Base-by-base conservation (phyloP, 2,113 vertebrate genomes). In the Oryzias javanicus region DNA sequence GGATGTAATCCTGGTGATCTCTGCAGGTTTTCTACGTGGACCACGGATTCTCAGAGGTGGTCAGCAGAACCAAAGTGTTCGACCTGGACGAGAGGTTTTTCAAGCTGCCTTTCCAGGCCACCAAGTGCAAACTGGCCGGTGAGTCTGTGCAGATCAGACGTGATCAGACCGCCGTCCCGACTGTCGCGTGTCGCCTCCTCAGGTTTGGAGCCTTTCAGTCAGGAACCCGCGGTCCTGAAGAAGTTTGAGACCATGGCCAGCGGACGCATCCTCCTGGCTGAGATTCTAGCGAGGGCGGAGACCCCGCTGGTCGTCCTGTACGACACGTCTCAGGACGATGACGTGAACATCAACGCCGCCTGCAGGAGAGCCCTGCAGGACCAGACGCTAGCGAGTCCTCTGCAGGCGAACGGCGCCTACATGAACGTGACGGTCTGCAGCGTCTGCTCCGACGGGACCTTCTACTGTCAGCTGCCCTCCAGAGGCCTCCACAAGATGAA, bases 291-390 rank as follows among this genome's bases (percentile, higher is more conserved):
- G 62, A 92, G 92, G 68, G 84, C 90, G 24, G 90, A 92, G 40
- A 76, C 76, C 52, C 97, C 97, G 24, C 82, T 94, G 25, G 91
- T 96, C n/a, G 92, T 99, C 55, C 89, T 99, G 18, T 99, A 98
- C 15, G 97, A 99, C 63, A 98, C 95, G 15, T 98, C 97, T 0
- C 96, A 97, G 77, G 97, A 99, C 58, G 95, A 98, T 1, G 97
- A 99, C 24, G 84, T 99, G 80, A 99, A 98, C 82, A 95, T 99
- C 69, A 99, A 99, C n/a, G 90, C 94, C 22, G 89, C 89, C 64
- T 98, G 96, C 81, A 78, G 95, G 82, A 97, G 94, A 85, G 90
- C 92, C 3, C 65, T 97, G 58, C 92, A 90, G 60, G 95, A 98
- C 84, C 94, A 90, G 79, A 93, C 93, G 0, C 85, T 98, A 49